These are phyloP conservation scores for Spilogale gracilis DNA, from an alignment of 2,113 vertebrate species.

Conservation along the genomic window DNA sequence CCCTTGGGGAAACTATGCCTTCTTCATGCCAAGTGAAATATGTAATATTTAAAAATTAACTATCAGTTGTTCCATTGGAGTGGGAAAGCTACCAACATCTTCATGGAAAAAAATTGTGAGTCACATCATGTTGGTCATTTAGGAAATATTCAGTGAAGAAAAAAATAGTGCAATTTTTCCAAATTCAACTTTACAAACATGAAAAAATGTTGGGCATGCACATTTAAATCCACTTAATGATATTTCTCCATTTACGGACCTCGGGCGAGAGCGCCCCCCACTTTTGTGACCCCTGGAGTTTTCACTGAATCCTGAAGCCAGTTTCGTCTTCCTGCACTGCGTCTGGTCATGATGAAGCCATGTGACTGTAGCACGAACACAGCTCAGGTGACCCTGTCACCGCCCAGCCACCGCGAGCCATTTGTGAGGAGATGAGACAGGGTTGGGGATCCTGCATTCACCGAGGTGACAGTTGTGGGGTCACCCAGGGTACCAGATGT, in stretches of 20 bases:
- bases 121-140: background rate
- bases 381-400: fast-evolving
- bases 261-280: too few relatives aligned
- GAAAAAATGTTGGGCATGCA: fast-evolving
- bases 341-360: background rate
- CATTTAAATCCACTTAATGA: fast-evolving
- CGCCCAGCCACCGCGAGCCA: fast-evolving
- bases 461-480: background rate
- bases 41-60: background rate
- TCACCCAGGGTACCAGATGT: fast-evolving
- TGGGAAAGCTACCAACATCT: slow-evolving; percentile 40
- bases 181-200: fast-evolving
- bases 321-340: background rate
- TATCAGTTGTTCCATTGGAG: background rate
- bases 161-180: fast-evolving
- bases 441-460: too few relatives aligned
- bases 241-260: fast-evolving
- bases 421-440: background rate
- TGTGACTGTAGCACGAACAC: fast-evolving
- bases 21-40: slow-evolving; percentile 41
- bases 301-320: background rate
- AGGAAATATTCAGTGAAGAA: background rate
- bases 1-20: slow-evolving; percentile 12
- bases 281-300: background rate
- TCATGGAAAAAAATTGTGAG: background rate